Percentiles rank a stretch among this genome's conserved stretches.
phyloP scores from a whole-genome alignment of 2,888 invertebrate species.

The Drosophila stalkeri region DNA sequence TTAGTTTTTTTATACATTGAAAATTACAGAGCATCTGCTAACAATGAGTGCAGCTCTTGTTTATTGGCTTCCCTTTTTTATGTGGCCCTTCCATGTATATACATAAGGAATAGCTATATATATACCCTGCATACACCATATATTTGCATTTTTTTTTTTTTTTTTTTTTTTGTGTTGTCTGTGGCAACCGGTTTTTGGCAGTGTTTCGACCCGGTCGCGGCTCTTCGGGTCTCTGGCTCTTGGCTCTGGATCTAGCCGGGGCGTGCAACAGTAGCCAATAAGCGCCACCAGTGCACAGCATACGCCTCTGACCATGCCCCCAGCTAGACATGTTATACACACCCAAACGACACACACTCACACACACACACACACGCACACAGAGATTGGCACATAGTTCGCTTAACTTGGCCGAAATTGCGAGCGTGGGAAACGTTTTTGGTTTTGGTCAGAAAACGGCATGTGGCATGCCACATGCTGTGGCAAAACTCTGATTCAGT shows the following conservation, averaged over 20 bases:
- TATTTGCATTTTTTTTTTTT: slow-evolving; percentile 36
- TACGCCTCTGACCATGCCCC: slow-evolving; percentile 35
- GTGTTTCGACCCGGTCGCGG: slow-evolving; percentile 1
- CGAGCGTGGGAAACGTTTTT: slow-evolving; percentile 57
- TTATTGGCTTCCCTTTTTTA: not conserved
- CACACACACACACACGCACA: slow-evolving; percentile 15
- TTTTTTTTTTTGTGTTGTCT: slow-evolving; percentile 25
- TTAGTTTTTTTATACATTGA: no score
- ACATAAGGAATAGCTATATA: not conserved
- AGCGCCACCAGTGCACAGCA: slow-evolving; percentile 65
- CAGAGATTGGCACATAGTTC: not conserved
- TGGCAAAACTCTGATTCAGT: not conserved
- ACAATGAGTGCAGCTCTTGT: not conserved
- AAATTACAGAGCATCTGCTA: not conserved
- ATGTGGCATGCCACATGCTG: slow-evolving; percentile 59
- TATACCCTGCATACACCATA: slow-evolving; percentile 8
- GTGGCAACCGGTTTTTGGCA: slow-evolving; percentile 45
- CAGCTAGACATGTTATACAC: slow-evolving; percentile 59
- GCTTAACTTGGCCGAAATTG: slow-evolving; percentile 37
- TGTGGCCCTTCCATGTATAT: not conserved
- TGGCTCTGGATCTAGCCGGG: slow-evolving; percentile 21
- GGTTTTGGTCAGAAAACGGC: slow-evolving; percentile 31
- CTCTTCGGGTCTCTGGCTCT: slow-evolving; percentile 11
- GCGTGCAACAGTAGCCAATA: slow-evolving; percentile 75
- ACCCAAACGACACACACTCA: slow-evolving; percentile 28